Evolutionary conservation across 1,140 invertebrate genomes (phyloP).

Genomic region (Littorina saxatilis): DNA sequence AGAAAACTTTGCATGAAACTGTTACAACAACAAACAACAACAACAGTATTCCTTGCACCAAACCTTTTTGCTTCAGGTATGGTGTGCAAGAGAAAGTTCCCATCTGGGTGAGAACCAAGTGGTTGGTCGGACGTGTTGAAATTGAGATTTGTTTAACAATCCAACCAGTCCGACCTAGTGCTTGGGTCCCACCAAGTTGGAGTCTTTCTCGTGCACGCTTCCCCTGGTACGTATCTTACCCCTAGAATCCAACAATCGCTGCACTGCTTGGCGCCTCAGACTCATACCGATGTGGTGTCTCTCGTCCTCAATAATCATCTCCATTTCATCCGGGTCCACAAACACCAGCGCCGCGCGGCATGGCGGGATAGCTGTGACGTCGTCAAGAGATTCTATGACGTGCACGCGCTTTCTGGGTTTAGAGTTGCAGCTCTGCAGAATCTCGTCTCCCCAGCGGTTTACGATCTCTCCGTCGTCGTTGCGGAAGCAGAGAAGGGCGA

Average conservation of each 20-base stretch:
- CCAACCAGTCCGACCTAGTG: no score
- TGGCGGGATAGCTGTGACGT: slow-evolving; percentile 9
- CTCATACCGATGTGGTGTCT: slow-evolving; percentile 6
- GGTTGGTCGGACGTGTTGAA: no score
- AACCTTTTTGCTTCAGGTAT: no score
- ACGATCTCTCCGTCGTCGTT: not conserved
- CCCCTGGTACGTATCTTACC: not conserved
- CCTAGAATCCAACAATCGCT: slow-evolving; percentile 4
- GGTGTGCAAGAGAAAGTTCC: no score
- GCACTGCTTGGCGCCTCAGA: not conserved
- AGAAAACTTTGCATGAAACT: no score
- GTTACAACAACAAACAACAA: no score
- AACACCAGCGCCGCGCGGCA: slow-evolving; percentile 30
- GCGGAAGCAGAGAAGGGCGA: slow-evolving; percentile 8
- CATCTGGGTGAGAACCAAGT: no score
- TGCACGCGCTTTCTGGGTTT: not conserved
- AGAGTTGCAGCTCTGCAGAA: not conserved
- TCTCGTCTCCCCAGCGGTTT: not conserved
- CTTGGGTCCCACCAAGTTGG: no score
- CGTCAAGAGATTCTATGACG: not conserved
- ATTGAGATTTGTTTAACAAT: no score
- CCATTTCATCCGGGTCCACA: slow-evolving; percentile 32
- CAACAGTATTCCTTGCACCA: no score
- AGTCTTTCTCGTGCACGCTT: no score
- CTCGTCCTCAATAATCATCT: slow-evolving; percentile 31